Percentiles rank a stretch among this genome's conserved stretches.
phyloP scores from a whole-genome alignment of 2,797 vertebrate species.

The Platalea minor region DNA sequence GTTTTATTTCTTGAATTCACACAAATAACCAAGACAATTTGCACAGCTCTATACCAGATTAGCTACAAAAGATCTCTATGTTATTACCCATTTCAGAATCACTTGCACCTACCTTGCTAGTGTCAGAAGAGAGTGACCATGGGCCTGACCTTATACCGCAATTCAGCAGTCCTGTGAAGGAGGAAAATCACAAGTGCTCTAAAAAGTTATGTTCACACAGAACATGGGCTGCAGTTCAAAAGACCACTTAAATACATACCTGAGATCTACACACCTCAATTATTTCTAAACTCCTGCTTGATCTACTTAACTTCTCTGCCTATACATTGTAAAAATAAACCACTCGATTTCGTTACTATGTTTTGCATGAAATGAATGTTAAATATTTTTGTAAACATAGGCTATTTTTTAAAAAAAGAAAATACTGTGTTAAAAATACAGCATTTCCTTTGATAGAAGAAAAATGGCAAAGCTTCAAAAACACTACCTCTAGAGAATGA shows the following conservation, averaged over 20 bases:
- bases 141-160: not conserved
- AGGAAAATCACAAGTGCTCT: slow-evolving; percentile 42
- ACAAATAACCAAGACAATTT: not conserved
- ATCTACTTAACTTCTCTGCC: slow-evolving; percentile 11
- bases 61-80: not conserved
- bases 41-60: not conserved
- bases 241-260: slow-evolving; percentile 37
- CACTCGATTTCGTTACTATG: not conserved
- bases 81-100: slow-evolving; percentile 21
- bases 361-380: not conserved
- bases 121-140: not conserved
- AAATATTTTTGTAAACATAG: slow-evolving; percentile 12
- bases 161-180: not conserved
- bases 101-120: not conserved
- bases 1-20: slow-evolving; percentile 17
- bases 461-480: slow-evolving; percentile 35
- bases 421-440: not conserved
- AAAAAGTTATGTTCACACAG: slow-evolving; percentile 23
- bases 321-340: slow-evolving; percentile 21
- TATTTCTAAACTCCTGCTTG: slow-evolving; percentile 32
- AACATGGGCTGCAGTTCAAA: slow-evolving; percentile 26
- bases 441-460: not conserved
- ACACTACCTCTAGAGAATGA: not conserved
- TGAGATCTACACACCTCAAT: slow-evolving; percentile 38
- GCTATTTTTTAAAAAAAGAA: not conserved